These are phyloP conservation scores for Apostichopus leukothele DNA, from an alignment of 53 echinoderm and acorn worm species.

Conservation along the genomic window DNA sequence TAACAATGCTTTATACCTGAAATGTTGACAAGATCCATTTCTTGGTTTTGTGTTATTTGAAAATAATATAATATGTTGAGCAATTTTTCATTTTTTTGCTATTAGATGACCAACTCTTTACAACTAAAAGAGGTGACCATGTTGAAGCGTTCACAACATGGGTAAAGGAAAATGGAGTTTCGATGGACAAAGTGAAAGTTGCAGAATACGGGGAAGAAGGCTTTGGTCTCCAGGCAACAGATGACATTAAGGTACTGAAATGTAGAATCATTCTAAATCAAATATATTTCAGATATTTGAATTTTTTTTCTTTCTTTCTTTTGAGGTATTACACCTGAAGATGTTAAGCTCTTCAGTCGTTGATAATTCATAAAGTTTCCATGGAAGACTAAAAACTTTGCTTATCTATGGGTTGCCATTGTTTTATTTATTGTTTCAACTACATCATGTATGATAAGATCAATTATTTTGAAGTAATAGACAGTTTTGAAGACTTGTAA, in stretches of 20 bases:
- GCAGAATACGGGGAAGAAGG: slow-evolving; percentile 64
- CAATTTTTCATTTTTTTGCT: neutral
- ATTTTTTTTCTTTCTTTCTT: neutral
- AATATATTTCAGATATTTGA: neutral
- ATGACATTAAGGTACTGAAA: slow-evolving; percentile 77
- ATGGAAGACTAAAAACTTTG: no score
- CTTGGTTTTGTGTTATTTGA: no score
- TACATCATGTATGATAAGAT: no score
- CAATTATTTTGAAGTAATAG: no score
- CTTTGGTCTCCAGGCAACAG: slow-evolving; percentile 77
- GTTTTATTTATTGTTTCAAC: no score
- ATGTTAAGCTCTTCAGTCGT: no score
- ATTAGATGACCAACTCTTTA: slow-evolving; percentile 52
- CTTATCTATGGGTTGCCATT: no score
- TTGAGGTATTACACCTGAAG: no score
- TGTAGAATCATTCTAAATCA: neutral
- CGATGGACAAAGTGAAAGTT: slow-evolving; percentile 62
- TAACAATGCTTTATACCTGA: no score
- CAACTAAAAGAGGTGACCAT: slow-evolving; percentile 59
- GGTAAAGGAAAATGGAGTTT: slow-evolving; percentile 64
- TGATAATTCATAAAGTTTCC: neutral
- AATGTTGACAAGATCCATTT: no score
- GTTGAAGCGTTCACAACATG: slow-evolving; percentile 73
- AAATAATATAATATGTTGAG: no score
- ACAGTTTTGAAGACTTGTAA: no score